Conservation (phyloP, 2,113 vertebrate genomes). For the Centropus bengalensis region DNA sequence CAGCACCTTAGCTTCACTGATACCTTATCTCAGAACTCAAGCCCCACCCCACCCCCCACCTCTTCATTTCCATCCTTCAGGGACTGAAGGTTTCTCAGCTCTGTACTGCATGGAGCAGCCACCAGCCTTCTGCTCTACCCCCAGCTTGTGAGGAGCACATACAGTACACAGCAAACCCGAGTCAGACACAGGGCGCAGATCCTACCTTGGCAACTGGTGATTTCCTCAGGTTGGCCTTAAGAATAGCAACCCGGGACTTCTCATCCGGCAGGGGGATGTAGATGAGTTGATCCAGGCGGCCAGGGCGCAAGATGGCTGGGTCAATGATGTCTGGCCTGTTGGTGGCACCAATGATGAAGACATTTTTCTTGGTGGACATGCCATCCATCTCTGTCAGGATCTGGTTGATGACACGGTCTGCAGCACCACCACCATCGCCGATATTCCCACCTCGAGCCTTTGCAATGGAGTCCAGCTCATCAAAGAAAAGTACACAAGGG, state of each 20-base stretch:
- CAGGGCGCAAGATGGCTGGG: constrained; percentile 95
- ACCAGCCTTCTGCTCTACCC: background rate
- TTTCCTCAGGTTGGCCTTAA: constrained; percentile 97
- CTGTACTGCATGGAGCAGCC: rapidly evolving
- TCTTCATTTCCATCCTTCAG: background rate
- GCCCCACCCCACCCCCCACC: background rate
- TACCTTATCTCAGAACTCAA: background rate
- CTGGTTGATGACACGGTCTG: constrained; percentile 98
- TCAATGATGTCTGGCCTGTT: constrained; percentile 99
- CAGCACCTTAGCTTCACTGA: background rate
- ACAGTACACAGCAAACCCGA: background rate
- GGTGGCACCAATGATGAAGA: constrained; percentile 98
- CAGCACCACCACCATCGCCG: constrained; percentile 94
- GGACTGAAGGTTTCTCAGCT: background rate
- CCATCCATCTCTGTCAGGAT: constrained; percentile 99
- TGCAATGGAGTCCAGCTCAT: constrained; percentile 97
- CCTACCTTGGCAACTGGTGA: constrained; percentile 95
- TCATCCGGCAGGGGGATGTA: constrained; percentile 97
- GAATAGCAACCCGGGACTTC: constrained; percentile 95
- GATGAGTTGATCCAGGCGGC: constrained; percentile 96
- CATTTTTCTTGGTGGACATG: constrained; percentile 99
- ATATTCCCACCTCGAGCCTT: constrained; percentile 97
- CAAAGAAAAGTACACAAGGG: constrained; percentile 96
- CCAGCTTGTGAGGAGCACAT: rapidly evolving
- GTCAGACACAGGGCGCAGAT: background rate